Base-by-base conservation (phyloP, 2,888 invertebrate species). In the Drosophila tripunctata region DNA sequence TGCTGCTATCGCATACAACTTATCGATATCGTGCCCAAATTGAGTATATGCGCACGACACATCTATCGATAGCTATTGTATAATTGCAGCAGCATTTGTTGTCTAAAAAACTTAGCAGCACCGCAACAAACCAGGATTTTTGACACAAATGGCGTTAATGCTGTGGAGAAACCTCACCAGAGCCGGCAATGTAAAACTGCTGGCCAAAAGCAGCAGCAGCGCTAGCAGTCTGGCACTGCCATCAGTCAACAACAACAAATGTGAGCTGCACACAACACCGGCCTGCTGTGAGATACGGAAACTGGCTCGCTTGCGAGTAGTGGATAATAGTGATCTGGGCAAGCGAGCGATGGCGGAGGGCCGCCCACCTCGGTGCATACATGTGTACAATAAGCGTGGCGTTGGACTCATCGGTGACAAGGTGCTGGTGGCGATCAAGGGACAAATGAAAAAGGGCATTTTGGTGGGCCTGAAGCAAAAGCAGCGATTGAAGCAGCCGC, bases 311-410 rank as follows among this genome's bases (percentile, higher is more conserved):
- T 92, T 99, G 12, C 93, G 98, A 84, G 98, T 99, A 4, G 99
- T 99, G 2, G 99, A 99, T 91, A 99, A 99, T 91, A 98, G 98
- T 55, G 95, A 96, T 76, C 94, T 99, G 64, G 99, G 99, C 30
- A 98, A 97, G 90, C 94, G 96, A 89, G 98, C 99, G 1, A 98
- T 98, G 96, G 94, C 96, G 1, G 96, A 97, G 89, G 99, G 99
- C 43, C 96, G 96, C 91, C 97, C 98, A 8, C 98, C 99, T 0
- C 95, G 94, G 90, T 94, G 96, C 86, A 99, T 99, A 87, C 98
- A 99, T 89, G 95, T 99, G 58, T 99, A 98, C 89, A 98, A 96
- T 91, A 96, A 95, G 92, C 93, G 92, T 88, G 92, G 92, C 67
- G 91, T 94, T 1, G 94, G 94, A 1, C 90, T 88, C 35, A 92